Conservation (phyloP, 2,113 vertebrate genomes). For the Coptodon rendalli region DNA sequence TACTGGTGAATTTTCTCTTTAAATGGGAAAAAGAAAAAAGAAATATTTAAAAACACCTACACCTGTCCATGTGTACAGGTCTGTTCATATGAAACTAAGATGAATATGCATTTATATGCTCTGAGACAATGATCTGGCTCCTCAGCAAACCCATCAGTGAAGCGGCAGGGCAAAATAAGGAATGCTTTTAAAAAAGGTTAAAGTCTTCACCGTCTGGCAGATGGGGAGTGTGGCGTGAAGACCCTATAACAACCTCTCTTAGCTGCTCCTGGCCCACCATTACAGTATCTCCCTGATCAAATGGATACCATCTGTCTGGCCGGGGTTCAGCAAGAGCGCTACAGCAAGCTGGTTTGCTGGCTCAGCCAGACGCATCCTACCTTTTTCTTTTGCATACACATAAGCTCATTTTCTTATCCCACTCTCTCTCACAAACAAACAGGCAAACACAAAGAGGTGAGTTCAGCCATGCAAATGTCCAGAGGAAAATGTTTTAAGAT, state of each 20-base stretch:
- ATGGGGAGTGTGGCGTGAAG: constrained; percentile 7
- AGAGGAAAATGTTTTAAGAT: background rate
- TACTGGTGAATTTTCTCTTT: background rate
- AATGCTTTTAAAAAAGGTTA: constrained; percentile 44
- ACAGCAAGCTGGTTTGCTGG: constrained; percentile 23
- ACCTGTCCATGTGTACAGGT: background rate
- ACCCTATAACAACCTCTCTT: constrained; percentile 44
- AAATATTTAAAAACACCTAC: background rate
- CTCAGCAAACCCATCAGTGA: background rate
- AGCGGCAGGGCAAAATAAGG: background rate
- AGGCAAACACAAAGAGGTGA: background rate
- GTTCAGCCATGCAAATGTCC: constrained; percentile 38
- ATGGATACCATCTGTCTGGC: constrained; percentile 65
- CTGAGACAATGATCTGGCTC: background rate
- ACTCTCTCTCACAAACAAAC: background rate
- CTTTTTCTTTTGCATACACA: constrained; percentile 30
- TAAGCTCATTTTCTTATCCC: background rate
- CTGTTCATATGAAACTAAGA: background rate
- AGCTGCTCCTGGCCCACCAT: constrained; percentile 35
- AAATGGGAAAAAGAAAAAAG: background rate
- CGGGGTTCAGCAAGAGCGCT: constrained; percentile 13
- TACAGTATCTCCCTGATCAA: constrained; percentile 56
- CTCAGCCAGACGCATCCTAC: constrained; percentile 7
- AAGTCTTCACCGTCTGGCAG: constrained; percentile 38
- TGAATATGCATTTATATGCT: background rate